Evolutionary conservation across 2,113 vertebrate genomes (phyloP), one percentile per base, ranked within the genome.

Genomic region (Nematolebias whitei): DNA sequence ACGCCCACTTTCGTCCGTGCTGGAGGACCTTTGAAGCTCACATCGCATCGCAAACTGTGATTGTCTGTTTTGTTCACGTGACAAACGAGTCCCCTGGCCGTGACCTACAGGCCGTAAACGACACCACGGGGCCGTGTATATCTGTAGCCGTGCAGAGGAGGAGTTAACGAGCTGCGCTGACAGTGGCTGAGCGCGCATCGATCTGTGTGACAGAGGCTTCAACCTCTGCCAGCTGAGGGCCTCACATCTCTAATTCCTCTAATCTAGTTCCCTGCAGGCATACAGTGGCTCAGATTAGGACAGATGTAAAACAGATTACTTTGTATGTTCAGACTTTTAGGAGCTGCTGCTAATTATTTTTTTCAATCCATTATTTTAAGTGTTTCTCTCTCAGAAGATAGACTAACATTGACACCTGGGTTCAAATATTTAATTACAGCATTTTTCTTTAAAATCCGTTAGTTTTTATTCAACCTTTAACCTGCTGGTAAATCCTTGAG

Each of bases 181-280:
- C 76, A 66, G 79, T 2, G 50, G 52, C 68, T 75, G 48, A 76
- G 53, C 5, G 53, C 56, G n/a, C 68, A 76, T 87, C 49, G 71
- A 85, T 81, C 79, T 45, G 78, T 66, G 61, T 54, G 62, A 76
- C 68, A 67, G 52, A 57, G 55, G 71, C 56, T 60, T 61, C 71
- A 66, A 64, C 80, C 80, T 43, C 70, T 18, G 69, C 49, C n/a
- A 24, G 71, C 75, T 32, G 53, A 65, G 58, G 68, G 71, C 79
- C 41, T 18, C 57, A 24, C 4, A 23, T 61, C 63, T 15, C 78
- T 88, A 82, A 82, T 71, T 78, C 81, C 76, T 29, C 78, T 85
- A 80, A 85, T 85, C 79, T 80, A 82, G 61, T 80, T 62, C 38
- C n/a, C 56, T 32, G 24, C 67, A 63, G 62, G 63, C 53, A 72